phyloP scores from a whole-genome alignment of 2,888 invertebrate species.

The Napeogenes inachia region DNA sequence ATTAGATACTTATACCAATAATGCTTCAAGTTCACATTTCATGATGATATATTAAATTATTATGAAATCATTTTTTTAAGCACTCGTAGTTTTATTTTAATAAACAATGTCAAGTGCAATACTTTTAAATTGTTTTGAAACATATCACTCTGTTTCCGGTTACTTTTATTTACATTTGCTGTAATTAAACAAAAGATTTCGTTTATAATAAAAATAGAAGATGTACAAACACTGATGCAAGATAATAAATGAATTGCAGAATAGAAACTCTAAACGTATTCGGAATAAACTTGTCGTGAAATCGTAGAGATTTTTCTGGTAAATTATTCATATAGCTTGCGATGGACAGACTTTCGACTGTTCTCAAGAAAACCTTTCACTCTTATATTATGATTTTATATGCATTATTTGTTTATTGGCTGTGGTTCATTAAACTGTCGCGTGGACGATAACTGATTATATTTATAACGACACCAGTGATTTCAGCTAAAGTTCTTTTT shows the following conservation, averaged over 20 bases:
- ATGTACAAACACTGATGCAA: conserved; percentile 6
- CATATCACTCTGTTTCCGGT: no score
- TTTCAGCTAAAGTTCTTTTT: no score
- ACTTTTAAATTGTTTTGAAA: no score
- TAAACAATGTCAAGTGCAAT: no score
- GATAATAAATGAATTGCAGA: conserved; percentile 67
- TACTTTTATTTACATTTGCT: no score
- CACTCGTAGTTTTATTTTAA: neutral
- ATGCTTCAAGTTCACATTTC: conserved; percentile 31
- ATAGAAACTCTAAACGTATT: conserved; percentile 71
- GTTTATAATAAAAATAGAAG: neutral
- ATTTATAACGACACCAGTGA: neutral
- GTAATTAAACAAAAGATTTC: neutral
- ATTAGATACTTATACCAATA: conserved; percentile 13
- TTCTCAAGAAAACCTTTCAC: conserved; percentile 75
- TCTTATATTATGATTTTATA: conserved; percentile 50
- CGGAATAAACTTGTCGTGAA: conserved; percentile 73
- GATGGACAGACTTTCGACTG: conserved; percentile 70
- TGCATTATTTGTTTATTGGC: neutral
- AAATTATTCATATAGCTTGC: conserved; percentile 76
- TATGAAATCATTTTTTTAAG: conserved; percentile 34
- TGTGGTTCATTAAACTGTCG: neutral
- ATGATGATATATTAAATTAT: conserved; percentile 23
- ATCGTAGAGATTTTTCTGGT: conserved; percentile 78
- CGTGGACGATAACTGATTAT: neutral